Base-by-base conservation (phyloP, 2,797 vertebrate genomes). In the Artibeus lituratus region DNA sequence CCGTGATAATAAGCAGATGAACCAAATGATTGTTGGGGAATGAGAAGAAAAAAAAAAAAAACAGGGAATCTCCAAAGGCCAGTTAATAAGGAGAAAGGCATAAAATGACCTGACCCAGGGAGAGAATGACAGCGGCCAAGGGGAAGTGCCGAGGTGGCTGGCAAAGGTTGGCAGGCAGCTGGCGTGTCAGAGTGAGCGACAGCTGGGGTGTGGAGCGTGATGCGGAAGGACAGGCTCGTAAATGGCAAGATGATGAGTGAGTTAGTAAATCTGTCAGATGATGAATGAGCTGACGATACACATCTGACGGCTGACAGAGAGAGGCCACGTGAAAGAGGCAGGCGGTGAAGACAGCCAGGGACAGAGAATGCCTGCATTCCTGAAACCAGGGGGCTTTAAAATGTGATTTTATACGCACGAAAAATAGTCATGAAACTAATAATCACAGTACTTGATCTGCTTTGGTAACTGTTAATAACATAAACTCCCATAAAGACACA, bases 241-340 rank as follows among this genome's bases (percentile, higher is more conserved):
- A 91, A 29, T 51, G 74, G 90, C 47, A 35, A 18, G 9, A 47
- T 81, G 94, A 69, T 49, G 81, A 94, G 87, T 42, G 88, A 95
- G 85, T 85, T 32, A 84, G 91, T 72, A 89, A 80, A 55, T 67
- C 73, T 91, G 95, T 86, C 83, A 35, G 69, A 35, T 69, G 90
- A 91, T 91, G 72, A 92, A 91, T 49, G 92, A 69, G 47, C 87
- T 37, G 62, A 22, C 18, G 51, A 44, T 10, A 47, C 32, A 26
- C 49, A 16, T 1, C 0, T 2, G 72, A 76, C 49, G 21, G 65
- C 37, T 32, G 59, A 62, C 51, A 3, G 87, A 76, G 84, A 44
- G 47, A 59, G 55, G 67, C 59, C 22, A 2, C 4, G 1, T 29
- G 49, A 35, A 65, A 55, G 42, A 90, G n/a, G 85, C 24, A 42